A percentile compares a stretch with the other conserved stretches of the same genome.
Conservation (phyloP, 2,888 invertebrate genomes). For the Drosophila tanythrix region DNA sequence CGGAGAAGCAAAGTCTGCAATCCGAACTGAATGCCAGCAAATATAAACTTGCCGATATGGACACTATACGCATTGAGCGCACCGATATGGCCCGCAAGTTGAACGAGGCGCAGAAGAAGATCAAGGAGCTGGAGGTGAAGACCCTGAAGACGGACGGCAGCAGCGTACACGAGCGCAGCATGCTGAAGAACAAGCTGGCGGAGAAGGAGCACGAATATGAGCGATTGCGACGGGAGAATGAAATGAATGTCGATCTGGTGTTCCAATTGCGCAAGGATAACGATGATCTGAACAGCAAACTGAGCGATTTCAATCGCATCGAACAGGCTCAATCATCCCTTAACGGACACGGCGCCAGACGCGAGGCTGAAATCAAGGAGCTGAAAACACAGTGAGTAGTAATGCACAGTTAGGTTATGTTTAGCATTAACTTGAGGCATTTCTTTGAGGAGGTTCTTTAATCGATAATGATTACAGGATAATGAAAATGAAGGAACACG, state of each 20-base stretch:
- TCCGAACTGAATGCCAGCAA: slow-evolving; percentile 82
- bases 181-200: slow-evolving; percentile 89
- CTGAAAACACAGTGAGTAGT: slow-evolving; percentile 87
- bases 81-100: slow-evolving; percentile 80
- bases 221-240: slow-evolving; percentile 88
- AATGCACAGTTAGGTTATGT: background rate
- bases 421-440: background rate
- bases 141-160: slow-evolving; percentile 74
- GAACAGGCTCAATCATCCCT: slow-evolving; percentile 92
- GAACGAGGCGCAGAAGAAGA: slow-evolving; percentile 80
- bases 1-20: slow-evolving; percentile 92
- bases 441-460: background rate
- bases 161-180: slow-evolving; percentile 88
- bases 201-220: slow-evolving; percentile 91
- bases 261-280: slow-evolving; percentile 90
- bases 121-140: slow-evolving; percentile 81
- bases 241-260: slow-evolving; percentile 89
- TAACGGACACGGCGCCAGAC: slow-evolving; percentile 90
- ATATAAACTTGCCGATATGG: slow-evolving; percentile 79
- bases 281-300: slow-evolving; percentile 91
- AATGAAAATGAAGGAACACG: too few species aligned
- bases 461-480: too few species aligned
- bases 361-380: slow-evolving; percentile 91
- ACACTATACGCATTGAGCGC: slow-evolving; percentile 81
- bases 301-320: slow-evolving; percentile 94